These are phyloP conservation scores for Ammodytes marinus DNA, from an alignment of 2,113 vertebrate genomes.

Conservation along the genomic window DNA sequence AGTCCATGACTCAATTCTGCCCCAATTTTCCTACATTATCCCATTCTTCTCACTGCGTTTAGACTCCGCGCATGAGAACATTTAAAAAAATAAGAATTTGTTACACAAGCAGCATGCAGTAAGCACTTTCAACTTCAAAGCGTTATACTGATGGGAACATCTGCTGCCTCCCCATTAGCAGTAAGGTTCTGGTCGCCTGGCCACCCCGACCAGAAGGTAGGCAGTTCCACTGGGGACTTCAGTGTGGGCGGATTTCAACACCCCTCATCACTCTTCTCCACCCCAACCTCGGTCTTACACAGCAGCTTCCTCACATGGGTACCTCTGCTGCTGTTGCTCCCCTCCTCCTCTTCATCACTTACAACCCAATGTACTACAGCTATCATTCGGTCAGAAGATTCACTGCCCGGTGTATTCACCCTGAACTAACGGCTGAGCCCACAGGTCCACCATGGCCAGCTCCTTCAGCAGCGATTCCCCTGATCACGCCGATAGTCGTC, in stretches of 20 bases:
- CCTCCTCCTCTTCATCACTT: constrained; percentile 56
- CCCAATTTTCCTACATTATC: background rate
- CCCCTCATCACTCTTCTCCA: constrained; percentile 61
- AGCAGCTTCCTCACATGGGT: constrained; percentile 50
- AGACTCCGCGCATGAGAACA: constrained; percentile 18
- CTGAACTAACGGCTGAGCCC: constrained; percentile 45
- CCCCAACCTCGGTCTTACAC: constrained; percentile 51
- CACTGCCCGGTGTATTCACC: constrained; percentile 59
- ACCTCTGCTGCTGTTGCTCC: constrained; percentile 28
- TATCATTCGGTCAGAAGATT: constrained; percentile 52
- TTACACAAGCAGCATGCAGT: constrained; percentile 44
- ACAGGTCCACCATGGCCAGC: constrained; percentile 9
- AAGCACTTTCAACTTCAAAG: constrained; percentile 57
- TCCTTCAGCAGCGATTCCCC: constrained; percentile 21
- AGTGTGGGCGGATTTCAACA: constrained; percentile 50
- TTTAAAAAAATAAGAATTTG: constrained; percentile 1
- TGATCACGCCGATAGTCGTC: constrained; percentile 29
- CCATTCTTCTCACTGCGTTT: constrained; percentile 1
- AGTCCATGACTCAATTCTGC: background rate
- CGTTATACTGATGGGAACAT: constrained; percentile 71
- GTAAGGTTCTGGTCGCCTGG: constrained; percentile 50
- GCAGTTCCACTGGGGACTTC: constrained; percentile 50
- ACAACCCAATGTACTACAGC: constrained; percentile 63
- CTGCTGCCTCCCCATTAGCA: constrained; percentile 73
- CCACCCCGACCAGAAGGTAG: constrained; percentile 67